Conservation (phyloP, 2,797 vertebrate species). For the Pyrocephalus nanus region DNA sequence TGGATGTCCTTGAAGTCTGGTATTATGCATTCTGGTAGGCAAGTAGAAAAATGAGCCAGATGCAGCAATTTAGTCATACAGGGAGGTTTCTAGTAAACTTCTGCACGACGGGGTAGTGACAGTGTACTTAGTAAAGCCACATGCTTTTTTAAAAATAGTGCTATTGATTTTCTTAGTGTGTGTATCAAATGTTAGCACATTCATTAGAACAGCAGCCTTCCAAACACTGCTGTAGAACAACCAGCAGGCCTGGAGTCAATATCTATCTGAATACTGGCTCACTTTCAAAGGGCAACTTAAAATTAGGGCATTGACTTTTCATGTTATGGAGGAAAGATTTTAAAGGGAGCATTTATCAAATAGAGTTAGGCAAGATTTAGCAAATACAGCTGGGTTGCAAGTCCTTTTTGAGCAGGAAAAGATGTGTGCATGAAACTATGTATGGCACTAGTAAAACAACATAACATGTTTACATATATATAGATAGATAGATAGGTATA, state of each 20-base stretch:
- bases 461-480: background rate
- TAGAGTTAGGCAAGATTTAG: conserved; percentile 8
- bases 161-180: conserved; percentile 59
- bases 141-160: conserved; percentile 54
- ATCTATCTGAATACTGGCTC: conserved; percentile 41
- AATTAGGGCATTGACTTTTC: conserved; percentile 65
- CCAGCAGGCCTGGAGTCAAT: conserved; percentile 42
- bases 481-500: background rate
- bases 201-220: conserved; percentile 59
- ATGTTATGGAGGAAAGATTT: conserved; percentile 48
- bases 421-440: background rate
- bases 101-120: background rate
- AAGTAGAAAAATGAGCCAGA: conserved; percentile 31
- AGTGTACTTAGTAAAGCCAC: conserved; percentile 40
- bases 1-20: conserved; percentile 33
- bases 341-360: conserved; percentile 57
- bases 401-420: background rate
- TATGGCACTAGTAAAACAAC: background rate
- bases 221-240: conserved; percentile 50
- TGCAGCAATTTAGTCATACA: conserved; percentile 21
- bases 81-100: conserved; percentile 58
- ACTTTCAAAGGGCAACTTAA: conserved; percentile 60
- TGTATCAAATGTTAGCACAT: conserved; percentile 58
- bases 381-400: conserved; percentile 46
- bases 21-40: conserved; percentile 15